phyloP scores from a whole-genome alignment of 2,888 invertebrate species.

The Drosophila monieri region DNA sequence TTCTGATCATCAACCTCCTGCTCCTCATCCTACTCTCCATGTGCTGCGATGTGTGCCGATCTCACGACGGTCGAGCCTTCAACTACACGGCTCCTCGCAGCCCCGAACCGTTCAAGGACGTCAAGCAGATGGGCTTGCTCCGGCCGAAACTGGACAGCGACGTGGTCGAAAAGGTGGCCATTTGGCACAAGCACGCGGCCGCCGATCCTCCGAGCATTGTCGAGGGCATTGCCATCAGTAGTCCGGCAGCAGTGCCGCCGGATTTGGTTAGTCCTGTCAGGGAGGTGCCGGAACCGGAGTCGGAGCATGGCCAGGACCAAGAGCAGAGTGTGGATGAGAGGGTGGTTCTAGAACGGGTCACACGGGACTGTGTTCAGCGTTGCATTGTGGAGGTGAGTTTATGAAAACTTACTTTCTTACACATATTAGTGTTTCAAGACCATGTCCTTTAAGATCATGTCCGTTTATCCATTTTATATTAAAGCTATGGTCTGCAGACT shows the following conservation, averaged over 20 bases:
- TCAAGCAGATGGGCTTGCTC: slow-evolving; percentile 37
- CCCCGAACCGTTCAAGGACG: slow-evolving; percentile 20
- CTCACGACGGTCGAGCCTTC: slow-evolving; percentile 41
- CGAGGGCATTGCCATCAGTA: slow-evolving; percentile 66
- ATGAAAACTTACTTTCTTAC: no score
- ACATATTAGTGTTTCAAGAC: no score
- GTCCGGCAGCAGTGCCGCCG: slow-evolving; percentile 14
- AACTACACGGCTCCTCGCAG: slow-evolving; percentile 16
- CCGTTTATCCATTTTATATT: not conserved
- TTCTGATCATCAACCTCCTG: slow-evolving; percentile 64
- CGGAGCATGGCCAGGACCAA: not conserved
- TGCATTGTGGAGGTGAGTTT: slow-evolving; percentile 70
- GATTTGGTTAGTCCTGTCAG: not conserved
- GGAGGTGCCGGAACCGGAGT: not conserved
- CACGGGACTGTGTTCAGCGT: slow-evolving; percentile 68
- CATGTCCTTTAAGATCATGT: no score
- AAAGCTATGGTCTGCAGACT: not conserved
- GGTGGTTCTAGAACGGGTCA: slow-evolving; percentile 58
- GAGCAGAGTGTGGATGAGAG: slow-evolving; percentile 52
- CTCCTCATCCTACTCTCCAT: slow-evolving; percentile 64
- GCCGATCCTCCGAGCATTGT: slow-evolving; percentile 57
- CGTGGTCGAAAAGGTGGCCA: slow-evolving; percentile 68
- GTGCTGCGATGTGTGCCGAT: slow-evolving; percentile 72
- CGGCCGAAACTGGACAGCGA: slow-evolving; percentile 61
- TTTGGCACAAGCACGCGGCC: slow-evolving; percentile 67